Evolutionary conservation across 2,797 vertebrate species (phyloP).

Genomic region (Antrozous pallidus): DNA sequence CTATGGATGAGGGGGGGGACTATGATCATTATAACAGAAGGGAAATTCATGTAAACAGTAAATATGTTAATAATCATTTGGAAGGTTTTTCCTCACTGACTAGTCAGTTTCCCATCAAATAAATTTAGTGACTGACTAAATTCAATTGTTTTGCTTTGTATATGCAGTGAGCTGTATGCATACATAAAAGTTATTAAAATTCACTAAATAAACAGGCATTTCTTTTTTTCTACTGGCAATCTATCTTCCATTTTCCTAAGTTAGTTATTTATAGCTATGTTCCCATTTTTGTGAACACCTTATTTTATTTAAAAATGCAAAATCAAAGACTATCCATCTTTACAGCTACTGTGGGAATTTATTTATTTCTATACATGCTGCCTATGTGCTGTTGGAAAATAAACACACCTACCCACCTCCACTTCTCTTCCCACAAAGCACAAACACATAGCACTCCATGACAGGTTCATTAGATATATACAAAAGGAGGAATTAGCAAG

Average conservation of each 20-base stretch:
- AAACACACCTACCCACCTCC: neutral
- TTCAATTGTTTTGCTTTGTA: slow-evolving; percentile 45
- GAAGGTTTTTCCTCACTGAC: slow-evolving; percentile 12
- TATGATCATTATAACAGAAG: neutral
- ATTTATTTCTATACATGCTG: slow-evolving; percentile 34
- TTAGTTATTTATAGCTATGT: neutral
- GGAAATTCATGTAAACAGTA: slow-evolving; percentile 23
- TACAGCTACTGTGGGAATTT: slow-evolving; percentile 22
- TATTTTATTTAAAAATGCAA: slow-evolving; percentile 43
- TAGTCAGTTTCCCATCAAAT: slow-evolving; percentile 40
- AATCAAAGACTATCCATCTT: slow-evolving; percentile 43
- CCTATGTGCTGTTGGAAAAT: slow-evolving; percentile 52
- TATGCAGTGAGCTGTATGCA: slow-evolving; percentile 4
- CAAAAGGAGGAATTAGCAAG: neutral
- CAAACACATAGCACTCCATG: neutral
- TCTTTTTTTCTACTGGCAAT: slow-evolving; percentile 9
- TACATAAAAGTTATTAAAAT: slow-evolving; percentile 39
- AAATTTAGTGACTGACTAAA: slow-evolving; percentile 36
- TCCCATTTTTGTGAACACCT: slow-evolving; percentile 29
- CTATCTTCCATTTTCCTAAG: neutral
- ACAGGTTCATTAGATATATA: neutral
- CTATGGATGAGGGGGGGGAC: neutral
- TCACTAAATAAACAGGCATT: neutral
- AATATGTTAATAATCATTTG: slow-evolving; percentile 12
- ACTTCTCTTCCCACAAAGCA: neutral